Evolutionary conservation across 2,797 vertebrate species (phyloP), one percentile per base, ranked within the genome.

Genomic region (Xenentodon cancila): DNA sequence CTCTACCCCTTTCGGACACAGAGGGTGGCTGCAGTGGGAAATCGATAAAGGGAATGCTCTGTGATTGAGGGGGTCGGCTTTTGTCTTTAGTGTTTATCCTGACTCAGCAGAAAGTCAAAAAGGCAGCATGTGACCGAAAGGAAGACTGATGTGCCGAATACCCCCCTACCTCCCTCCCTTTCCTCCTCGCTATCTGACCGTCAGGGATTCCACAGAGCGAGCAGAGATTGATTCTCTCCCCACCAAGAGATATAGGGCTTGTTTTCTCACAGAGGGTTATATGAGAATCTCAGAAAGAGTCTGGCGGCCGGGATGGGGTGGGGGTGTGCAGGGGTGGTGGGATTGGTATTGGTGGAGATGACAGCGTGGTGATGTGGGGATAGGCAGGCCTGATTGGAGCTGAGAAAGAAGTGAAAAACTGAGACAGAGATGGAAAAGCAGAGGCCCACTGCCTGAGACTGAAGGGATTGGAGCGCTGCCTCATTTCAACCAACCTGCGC

Each of bases 171-270:
- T 6, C 20, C 46, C 9, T 15, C 0, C 12, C 22, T 13, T 9
- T 27, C 43, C 49, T 18, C 37, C 48, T n/a, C 27, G 12, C 21
- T 22, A 70, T 87, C 64, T 54, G 83, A 79, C 68, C 70, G 84
- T 84, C 84, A 83, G 85, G 83, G 85, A 75, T 75, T 85, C 85
- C 82, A 73, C 72, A 13, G 70, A 79, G 81, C 67, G 75, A 85
- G 75, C 79, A 79, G 73, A 90, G 89, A 90, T 89, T 90, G 86
- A 88, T 88, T 89, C 79, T 73, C 83, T 82, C 64, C 68, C 82
- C 82, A 67, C 77, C 62, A 69, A 52, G 78, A 87, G 83, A 86
- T 79, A 84, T 76, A 44, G 85, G 82, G 73, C 78, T 83, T 84
- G 85, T 82, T 88, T 88, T 86, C 46, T 80, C 80, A 84, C 89